These are phyloP conservation scores for Apodemia hepburni DNA, from an alignment of 2,888 invertebrate species.

Conservation along the genomic window DNA sequence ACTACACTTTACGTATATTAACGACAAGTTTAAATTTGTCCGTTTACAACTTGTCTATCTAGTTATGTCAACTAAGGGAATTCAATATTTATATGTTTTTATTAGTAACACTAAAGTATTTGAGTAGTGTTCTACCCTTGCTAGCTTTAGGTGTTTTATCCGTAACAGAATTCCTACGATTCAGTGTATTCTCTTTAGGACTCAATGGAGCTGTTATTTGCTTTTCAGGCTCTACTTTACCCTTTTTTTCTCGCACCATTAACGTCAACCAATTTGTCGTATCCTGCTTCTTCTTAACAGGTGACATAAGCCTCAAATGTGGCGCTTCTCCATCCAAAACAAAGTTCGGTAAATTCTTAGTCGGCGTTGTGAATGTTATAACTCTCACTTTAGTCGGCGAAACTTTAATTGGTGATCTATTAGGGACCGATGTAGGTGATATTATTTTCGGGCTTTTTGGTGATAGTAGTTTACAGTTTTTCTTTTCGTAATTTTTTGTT, in stretches of 20 bases:
- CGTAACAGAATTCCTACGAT: conserved; percentile 45
- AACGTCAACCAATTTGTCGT: conserved; percentile 86
- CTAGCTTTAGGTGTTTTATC: conserved; percentile 48
- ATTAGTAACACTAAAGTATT: conserved; percentile 53
- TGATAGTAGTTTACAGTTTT: conserved; percentile 43
- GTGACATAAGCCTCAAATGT: conserved; percentile 85
- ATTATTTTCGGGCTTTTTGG: conserved; percentile 45
- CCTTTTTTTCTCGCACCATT: conserved; percentile 44
- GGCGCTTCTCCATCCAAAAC: conserved; percentile 89
- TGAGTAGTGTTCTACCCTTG: conserved; percentile 52
- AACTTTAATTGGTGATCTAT: conserved; percentile 41
- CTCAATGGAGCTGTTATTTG: conserved; percentile 38
- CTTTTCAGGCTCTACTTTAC: conserved; percentile 29
- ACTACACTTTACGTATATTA: too few relatives aligned
- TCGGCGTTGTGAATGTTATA: conserved; percentile 75
- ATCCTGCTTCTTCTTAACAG: conserved; percentile 81
- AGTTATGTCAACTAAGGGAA: background rate
- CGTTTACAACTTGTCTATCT: too few relatives aligned
- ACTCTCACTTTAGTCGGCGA: conserved; percentile 44
- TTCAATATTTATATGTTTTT: conserved; percentile 39
- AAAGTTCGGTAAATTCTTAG: conserved; percentile 87
- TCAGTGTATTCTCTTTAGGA: conserved; percentile 47
- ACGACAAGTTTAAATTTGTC: too few relatives aligned
- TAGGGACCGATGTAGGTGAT: conserved; percentile 36
- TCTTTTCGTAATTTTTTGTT: conserved; percentile 51